Evolutionary conservation across 2,888 invertebrate genomes (phyloP).

Genomic region (Dynastes hyllus): DNA sequence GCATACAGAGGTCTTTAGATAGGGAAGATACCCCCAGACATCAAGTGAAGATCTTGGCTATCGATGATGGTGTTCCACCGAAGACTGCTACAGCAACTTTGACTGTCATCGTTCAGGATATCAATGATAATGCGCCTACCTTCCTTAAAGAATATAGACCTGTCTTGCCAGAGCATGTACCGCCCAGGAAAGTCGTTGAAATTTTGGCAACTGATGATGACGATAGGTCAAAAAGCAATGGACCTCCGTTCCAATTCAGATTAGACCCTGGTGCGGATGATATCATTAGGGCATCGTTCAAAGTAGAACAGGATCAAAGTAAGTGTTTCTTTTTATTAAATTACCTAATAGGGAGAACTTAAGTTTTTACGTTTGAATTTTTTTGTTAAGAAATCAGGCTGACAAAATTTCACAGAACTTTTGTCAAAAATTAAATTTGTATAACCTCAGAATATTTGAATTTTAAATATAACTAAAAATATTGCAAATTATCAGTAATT

Average conservation of each 20-base stretch:
- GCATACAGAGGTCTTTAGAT: constrained; percentile 93
- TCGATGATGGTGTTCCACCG: constrained; percentile 94
- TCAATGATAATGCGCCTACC: constrained; percentile 95
- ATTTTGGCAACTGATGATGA: constrained; percentile 95
- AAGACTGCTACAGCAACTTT: constrained; percentile 95
- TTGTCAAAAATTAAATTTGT: no score
- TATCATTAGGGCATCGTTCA: constrained; percentile 94
- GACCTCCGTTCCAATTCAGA: constrained; percentile 96
- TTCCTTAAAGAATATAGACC: constrained; percentile 95
- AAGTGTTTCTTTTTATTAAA: constrained; percentile 65
- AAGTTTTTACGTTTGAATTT: no score
- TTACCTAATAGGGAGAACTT: no score
- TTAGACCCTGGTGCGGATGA: constrained; percentile 96
- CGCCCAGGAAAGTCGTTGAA: constrained; percentile 93
- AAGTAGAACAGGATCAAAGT: constrained; percentile 97
- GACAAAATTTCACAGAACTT: background rate
- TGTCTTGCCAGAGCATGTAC: constrained; percentile 93
- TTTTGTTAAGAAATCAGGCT: background rate
- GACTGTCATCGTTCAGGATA: constrained; percentile 95
- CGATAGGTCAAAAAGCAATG: constrained; percentile 94
- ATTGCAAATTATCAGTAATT: no score
- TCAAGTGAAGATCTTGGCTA: constrained; percentile 96
- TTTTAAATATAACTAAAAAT: no score
- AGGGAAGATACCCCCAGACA: constrained; percentile 96
- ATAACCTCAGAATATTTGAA: no score